Evolutionary conservation across 2,113 vertebrate genomes (phyloP).

Genomic region (Marmota flaviventris): DNA sequence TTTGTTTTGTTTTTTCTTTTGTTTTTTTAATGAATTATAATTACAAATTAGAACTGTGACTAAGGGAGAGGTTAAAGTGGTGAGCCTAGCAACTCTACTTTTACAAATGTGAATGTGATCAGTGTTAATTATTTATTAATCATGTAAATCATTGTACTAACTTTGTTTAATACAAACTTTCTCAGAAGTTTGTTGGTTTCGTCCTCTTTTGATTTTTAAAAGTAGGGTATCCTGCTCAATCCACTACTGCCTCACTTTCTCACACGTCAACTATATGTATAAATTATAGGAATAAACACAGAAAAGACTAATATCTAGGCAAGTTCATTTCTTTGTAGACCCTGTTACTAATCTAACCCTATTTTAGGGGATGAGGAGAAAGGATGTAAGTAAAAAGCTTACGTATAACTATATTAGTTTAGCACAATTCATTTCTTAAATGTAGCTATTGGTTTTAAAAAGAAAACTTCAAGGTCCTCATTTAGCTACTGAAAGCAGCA

Average conservation of each 20-base stretch:
- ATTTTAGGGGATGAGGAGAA: not conserved
- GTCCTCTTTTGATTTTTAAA: conserved; percentile 15
- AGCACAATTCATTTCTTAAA: conserved; percentile 7
- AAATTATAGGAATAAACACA: not conserved
- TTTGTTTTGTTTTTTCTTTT: not conserved
- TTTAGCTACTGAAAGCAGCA: not conserved
- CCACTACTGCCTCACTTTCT: not conserved
- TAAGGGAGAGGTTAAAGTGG: not conserved
- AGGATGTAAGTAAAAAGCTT: not conserved
- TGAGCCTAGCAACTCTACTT: not conserved
- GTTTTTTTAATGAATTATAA: not conserved
- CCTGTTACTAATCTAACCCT: not conserved
- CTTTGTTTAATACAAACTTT: conserved; percentile 1
- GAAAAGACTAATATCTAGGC: not conserved
- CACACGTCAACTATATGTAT: not conserved
- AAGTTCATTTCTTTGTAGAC: not conserved
- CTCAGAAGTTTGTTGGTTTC: not conserved
- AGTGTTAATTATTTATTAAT: not conserved
- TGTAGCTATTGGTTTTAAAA: not conserved
- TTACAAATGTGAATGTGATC: not conserved
- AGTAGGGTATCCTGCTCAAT: not conserved
- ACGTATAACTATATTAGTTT: not conserved
- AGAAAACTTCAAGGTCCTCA: not conserved
- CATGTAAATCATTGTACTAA: not conserved
- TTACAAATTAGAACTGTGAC: not conserved